These are phyloP conservation scores for Falco novaeseelandiae DNA, from an alignment of 2,797 vertebrate genomes.

Conservation along the genomic window DNA sequence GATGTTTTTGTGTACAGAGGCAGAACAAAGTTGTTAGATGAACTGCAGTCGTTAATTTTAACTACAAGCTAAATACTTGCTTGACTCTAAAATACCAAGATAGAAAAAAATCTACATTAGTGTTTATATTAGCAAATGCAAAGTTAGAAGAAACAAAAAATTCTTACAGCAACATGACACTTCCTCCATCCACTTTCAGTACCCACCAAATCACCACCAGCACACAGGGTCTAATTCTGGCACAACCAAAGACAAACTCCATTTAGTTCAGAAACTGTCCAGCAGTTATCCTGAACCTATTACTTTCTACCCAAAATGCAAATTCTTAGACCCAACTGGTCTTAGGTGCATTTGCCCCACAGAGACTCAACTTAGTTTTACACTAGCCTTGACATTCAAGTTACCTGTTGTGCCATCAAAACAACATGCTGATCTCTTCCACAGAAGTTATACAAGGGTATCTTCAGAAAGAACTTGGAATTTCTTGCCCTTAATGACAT, in stretches of 20 bases:
- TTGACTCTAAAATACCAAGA: background rate
- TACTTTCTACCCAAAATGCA: background rate
- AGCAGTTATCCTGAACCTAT: background rate
- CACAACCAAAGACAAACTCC: background rate
- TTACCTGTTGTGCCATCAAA: background rate
- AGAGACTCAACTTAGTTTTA: background rate
- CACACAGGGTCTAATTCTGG: background rate
- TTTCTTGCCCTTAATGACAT: background rate
- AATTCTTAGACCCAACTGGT: background rate
- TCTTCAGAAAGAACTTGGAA: background rate
- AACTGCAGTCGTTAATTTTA: background rate
- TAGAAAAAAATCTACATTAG: background rate
- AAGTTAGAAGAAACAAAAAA: background rate
- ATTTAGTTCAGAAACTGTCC: background rate
- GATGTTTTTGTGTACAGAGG: rapidly evolving
- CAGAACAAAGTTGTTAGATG: background rate
- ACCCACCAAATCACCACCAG: background rate
- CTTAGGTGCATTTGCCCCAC: rapidly evolving
- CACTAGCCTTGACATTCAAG: background rate
- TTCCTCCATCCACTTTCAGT: background rate
- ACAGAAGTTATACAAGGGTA: background rate
- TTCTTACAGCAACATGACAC: rapidly evolving
- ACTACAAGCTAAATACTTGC: background rate
- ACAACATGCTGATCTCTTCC: background rate
- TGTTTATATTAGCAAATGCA: background rate